These are phyloP conservation scores for Melinaea marsaeus DNA, from an alignment of 2,888 invertebrate species.

Conservation along the genomic window DNA sequence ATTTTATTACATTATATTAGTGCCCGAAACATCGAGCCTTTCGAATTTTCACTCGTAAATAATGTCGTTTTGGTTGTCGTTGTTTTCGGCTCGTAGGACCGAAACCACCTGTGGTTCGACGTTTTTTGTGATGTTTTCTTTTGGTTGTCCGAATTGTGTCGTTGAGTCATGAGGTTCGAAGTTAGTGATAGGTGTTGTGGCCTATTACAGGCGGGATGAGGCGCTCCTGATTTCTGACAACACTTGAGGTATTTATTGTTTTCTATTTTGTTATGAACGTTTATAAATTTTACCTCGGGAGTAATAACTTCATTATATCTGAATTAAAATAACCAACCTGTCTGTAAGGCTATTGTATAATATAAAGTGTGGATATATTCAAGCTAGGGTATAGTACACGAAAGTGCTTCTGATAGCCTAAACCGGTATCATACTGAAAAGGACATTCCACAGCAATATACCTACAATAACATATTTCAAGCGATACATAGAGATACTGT, in stretches of 20 bases:
- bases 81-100: conserved; percentile 18
- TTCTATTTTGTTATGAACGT: too few species aligned
- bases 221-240: conserved; percentile 2
- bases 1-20: conserved; percentile 43
- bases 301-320: too few species aligned
- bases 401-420: too few species aligned
- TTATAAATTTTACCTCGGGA: too few species aligned
- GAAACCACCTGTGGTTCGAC: conserved; percentile 1
- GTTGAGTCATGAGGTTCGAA: conserved; percentile 32
- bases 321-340: too few species aligned
- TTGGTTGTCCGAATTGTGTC: conserved; percentile 23
- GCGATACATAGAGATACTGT: conserved; percentile 5
- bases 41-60: conserved; percentile 18
- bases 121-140: conserved; percentile 21
- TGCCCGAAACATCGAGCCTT: conserved; percentile 35
- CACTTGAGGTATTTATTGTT: conserved; percentile 12
- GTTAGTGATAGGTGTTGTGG: conserved; percentile 17
- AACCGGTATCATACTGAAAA: too few species aligned
- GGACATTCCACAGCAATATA: too few species aligned
- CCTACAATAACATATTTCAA: not conserved
- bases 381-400: too few species aligned
- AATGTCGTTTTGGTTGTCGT: conserved; percentile 9
- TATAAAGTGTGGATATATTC: too few species aligned
- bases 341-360: too few species aligned
- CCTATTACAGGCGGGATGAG: not conserved